phyloP scores from a whole-genome alignment of 53 echinoderm and acorn worm species.

The Holothuria leucospilota region DNA sequence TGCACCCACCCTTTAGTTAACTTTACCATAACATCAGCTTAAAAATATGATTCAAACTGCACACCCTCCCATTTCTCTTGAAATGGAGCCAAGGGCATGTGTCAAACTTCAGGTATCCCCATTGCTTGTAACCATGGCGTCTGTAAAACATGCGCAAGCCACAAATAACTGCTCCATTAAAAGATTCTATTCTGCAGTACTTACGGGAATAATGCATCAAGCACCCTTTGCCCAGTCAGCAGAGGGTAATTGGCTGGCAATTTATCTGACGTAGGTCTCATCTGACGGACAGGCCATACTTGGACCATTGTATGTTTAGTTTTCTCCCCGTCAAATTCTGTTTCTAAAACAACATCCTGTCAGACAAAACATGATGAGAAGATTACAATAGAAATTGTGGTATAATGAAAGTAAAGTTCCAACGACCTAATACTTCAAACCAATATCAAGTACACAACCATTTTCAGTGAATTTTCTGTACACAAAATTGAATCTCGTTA shows the following conservation, averaged over 20 bases:
- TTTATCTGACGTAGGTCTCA: conserved; percentile 90
- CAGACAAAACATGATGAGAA: background rate
- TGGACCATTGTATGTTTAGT: conserved; percentile 96
- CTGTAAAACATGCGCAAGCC: background rate
- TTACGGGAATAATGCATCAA: conserved; percentile 98
- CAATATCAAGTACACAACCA: too few species aligned
- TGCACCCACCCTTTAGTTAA: too few species aligned
- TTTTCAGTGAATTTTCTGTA: too few species aligned
- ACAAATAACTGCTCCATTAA: background rate
- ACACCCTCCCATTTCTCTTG: too few species aligned
- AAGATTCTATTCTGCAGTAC: conserved; percentile 20
- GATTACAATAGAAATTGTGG: background rate
- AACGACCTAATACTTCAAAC: too few species aligned
- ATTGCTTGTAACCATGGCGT: background rate
- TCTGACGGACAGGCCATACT: conserved; percentile 93
- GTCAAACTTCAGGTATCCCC: background rate
- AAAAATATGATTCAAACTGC: too few species aligned
- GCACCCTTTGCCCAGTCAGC: conserved; percentile 89
- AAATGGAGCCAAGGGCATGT: too few species aligned
- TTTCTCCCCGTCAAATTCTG: conserved; percentile 94
- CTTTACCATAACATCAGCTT: too few species aligned
- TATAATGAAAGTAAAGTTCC: too few species aligned
- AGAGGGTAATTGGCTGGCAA: conserved; percentile 97
- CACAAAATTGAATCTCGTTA: too few species aligned
- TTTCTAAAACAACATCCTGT: conserved; percentile 91